Base-by-base conservation (phyloP, 2,797 vertebrate genomes). In the Botia almorhae region DNA sequence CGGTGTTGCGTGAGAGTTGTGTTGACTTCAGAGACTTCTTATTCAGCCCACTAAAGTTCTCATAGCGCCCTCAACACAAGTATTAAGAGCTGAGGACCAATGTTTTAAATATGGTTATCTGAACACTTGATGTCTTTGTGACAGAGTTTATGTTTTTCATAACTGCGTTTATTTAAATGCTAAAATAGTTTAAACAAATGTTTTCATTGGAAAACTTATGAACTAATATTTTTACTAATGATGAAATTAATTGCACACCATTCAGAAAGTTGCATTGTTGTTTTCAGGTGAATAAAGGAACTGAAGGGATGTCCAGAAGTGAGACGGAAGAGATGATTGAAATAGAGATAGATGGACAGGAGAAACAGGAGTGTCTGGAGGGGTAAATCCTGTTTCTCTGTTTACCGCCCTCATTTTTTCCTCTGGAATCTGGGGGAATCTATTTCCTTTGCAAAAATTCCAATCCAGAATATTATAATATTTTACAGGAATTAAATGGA, bases 241-340 rank as follows among this genome's bases (percentile, higher is more conserved):
- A 58, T 58, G 23, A 60, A 58, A 23, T 58, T 11, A 23, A 26
- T 26, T 26, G 23, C 23, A 26, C 23, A 26, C 23, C 23, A 26
- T 26, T 26, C 23, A 26, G 23, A 58, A 39, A 39, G 7, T 39
- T 39, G 36, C 36, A 39, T 7, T 58, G 21, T 58, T 58, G n/a
- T n/a, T n/a, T n/a, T 65, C 17, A 36, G 70, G 71, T 76, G 23
- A 53, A 83, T 64, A 7, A 81, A 79, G 64, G 29, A 26, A 26
- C n/a, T n/a, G n/a, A n/a, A 21, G 80, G 63, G 84, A 99, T 99
- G 98, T 95, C 96, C 87, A 99, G 98, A 93, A 95, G 96, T 89
- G 97, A 98, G 89, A 89, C 96, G 70, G 98, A 99, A 82, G 97
- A 99, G 91, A 93, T 99, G 93, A 99, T 99, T 92, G 98, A 99